Percentiles rank a stretch among this genome's conserved stretches.
These are phyloP conservation scores for Tinamus guttatus DNA, from an alignment of 2,113 vertebrate species.

Conservation along the genomic window DNA sequence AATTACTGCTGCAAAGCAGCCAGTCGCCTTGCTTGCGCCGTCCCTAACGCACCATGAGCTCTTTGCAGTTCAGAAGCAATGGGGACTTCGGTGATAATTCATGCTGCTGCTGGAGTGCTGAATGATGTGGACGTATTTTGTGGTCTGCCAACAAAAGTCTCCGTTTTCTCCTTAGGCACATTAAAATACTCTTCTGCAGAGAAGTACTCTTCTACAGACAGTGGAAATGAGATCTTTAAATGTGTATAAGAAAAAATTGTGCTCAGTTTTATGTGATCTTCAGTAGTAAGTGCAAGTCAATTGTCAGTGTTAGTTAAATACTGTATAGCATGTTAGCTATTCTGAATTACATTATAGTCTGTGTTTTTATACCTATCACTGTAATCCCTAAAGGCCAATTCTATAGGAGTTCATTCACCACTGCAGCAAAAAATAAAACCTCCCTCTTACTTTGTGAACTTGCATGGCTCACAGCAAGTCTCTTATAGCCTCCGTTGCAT, in stretches of 20 bases:
- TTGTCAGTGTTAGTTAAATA: neutral
- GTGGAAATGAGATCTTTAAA: neutral
- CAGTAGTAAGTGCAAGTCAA: neutral
- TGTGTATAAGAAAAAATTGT: neutral
- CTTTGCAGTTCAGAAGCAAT: neutral
- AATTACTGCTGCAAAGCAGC: neutral
- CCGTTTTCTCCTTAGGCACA: neutral
- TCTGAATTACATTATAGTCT: fast-evolving
- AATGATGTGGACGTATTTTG: neutral
- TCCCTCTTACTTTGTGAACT: fast-evolving
- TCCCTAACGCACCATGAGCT: neutral
- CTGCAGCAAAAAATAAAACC: neutral
- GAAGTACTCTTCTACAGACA: neutral
- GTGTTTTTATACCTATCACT: neutral
- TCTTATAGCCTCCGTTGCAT: fast-evolving
- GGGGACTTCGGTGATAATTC: neutral
- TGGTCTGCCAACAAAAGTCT: neutral
- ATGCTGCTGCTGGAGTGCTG: neutral
- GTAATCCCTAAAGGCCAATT: neutral
- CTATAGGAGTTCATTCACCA: fast-evolving
- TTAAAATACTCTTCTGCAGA: neutral
- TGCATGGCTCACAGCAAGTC: neutral
- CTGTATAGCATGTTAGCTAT: too few species aligned
- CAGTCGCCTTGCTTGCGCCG: neutral
- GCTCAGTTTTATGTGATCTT: neutral